Conservation (phyloP, 23 tunicate species). For the Halocynthia roretzi region DNA sequence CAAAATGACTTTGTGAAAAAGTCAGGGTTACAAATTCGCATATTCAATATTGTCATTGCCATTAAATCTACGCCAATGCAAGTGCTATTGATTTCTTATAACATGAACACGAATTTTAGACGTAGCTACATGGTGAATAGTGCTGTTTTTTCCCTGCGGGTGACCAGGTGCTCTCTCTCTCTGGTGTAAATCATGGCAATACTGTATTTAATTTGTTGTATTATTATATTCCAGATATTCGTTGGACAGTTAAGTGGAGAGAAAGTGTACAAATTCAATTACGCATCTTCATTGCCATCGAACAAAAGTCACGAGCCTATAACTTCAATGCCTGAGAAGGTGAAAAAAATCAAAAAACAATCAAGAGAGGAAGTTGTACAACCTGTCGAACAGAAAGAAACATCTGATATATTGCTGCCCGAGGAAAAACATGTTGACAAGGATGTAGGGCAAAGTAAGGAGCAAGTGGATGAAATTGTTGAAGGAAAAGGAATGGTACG, state of each 20-base stretch:
- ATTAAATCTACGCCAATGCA: too few relatives aligned
- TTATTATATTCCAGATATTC: not conserved
- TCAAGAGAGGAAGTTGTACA: not conserved
- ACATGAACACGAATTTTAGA: too few relatives aligned
- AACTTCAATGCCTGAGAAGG: not conserved
- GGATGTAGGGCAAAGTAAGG: not conserved
- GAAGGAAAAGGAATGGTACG: too few relatives aligned
- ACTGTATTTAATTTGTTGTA: too few relatives aligned
- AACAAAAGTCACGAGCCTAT: too few relatives aligned
- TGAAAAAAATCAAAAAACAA: not conserved
- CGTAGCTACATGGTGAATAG: not conserved
- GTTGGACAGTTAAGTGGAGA: conserved; percentile 24
- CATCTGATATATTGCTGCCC: not conserved
- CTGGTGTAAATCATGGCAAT: not conserved
- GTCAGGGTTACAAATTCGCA: too few relatives aligned
- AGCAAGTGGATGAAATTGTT: too few relatives aligned
- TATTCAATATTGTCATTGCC: too few relatives aligned
- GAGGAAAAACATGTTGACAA: not conserved
- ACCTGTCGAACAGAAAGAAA: not conserved
- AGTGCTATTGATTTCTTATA: too few relatives aligned
- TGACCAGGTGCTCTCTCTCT: not conserved
- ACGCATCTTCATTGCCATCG: not conserved
- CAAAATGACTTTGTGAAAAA: too few relatives aligned
- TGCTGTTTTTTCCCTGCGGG: not conserved
- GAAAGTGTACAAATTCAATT: conserved; percentile 40